These are phyloP conservation scores for Mystacornis crossleyi DNA, from an alignment of 2,113 vertebrate genomes.

Conservation along the genomic window DNA sequence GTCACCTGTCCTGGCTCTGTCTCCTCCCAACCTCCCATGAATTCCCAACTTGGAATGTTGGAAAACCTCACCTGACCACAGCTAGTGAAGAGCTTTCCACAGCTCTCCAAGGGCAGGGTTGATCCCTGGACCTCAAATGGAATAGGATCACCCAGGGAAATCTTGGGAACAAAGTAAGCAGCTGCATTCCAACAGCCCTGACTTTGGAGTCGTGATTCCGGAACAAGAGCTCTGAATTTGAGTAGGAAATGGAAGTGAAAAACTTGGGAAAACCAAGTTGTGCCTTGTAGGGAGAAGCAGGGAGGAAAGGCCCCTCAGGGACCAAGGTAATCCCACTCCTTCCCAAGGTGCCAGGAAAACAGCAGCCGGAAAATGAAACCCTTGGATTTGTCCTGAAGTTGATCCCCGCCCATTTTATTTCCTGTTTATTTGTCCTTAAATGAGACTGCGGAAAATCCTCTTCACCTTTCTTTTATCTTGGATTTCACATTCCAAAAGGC, in stretches of 20 bases:
- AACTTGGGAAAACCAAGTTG: not conserved
- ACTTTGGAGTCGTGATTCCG: not conserved
- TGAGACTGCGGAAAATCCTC: fast-evolving
- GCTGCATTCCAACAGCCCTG: not conserved
- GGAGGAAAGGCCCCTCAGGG: constrained; percentile 73
- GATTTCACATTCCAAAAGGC: not conserved
- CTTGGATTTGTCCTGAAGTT: not conserved
- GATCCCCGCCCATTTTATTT: not conserved
- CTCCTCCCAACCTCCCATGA: not conserved
- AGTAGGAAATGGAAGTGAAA: not conserved
- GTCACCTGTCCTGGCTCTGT: not conserved
- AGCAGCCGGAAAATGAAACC: not conserved
- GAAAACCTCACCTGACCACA: no score
- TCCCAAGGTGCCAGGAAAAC: not conserved
- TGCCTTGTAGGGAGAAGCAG: constrained; percentile 63
- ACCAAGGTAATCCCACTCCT: constrained; percentile 53
- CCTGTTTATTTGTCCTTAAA: not conserved
- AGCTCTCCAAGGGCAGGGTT: not conserved
- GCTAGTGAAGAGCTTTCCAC: not conserved
- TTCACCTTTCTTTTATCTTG: not conserved
- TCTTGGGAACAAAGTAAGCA: not conserved
- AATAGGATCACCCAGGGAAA: not conserved
- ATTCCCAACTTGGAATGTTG: not conserved
- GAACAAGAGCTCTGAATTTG: not conserved
- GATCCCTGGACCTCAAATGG: not conserved